Evolutionary conservation across 2,113 vertebrate species (phyloP).

Genomic region (Oreochromis tanganicae): DNA sequence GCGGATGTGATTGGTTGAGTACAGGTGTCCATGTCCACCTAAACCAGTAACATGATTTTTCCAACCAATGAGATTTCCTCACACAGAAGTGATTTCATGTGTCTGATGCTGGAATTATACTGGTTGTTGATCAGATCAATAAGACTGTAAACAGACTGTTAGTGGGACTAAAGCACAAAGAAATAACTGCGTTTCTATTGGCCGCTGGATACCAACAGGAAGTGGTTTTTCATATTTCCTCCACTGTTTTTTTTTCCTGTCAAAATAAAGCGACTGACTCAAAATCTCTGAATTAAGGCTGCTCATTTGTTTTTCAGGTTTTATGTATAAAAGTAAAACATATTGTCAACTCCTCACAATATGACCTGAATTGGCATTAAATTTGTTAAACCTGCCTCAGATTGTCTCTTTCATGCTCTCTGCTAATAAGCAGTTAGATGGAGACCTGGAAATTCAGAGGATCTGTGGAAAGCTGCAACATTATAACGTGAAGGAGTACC

Average conservation of each 20-base stretch:
- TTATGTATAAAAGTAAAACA: rapidly evolving
- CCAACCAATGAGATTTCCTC: rapidly evolving
- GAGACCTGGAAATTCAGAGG: not conserved
- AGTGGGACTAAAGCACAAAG: not conserved
- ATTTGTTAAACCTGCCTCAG: not conserved
- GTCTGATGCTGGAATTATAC: not conserved
- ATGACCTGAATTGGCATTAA: no score
- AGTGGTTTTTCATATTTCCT: not conserved
- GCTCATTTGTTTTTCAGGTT: not conserved
- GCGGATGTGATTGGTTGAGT: not conserved
- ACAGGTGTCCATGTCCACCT: not conserved
- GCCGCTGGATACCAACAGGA: not conserved
- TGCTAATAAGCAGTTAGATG: not conserved
- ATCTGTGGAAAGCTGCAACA: not conserved
- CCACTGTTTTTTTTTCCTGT: not conserved
- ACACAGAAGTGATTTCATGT: rapidly evolving
- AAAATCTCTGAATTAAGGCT: rapidly evolving
- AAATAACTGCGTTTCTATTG: not conserved
- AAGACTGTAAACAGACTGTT: not conserved
- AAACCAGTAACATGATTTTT: not conserved
- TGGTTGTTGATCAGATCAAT: not conserved
- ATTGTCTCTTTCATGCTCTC: not conserved
- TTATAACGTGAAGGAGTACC: not conserved
- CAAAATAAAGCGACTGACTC: not conserved
- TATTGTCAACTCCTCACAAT: rapidly evolving